Evolutionary conservation across 2,797 vertebrate species (phyloP), one percentile per base, ranked within the genome.

Genomic region (Lepus oiostolus): DNA sequence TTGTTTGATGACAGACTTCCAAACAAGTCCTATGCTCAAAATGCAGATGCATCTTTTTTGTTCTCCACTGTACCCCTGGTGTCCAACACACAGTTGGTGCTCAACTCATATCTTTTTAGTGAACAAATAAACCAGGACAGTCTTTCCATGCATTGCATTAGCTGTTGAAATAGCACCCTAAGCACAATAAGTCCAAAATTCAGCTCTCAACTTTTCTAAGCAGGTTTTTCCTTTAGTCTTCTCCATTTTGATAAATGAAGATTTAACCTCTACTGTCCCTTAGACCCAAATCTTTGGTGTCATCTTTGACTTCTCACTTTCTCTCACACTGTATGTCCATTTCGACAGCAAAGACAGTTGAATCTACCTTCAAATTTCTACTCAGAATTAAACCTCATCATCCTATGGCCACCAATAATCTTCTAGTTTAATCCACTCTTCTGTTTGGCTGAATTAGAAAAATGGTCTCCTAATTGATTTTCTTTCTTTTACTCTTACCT

Each of bases 81-180:
- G 5, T 71, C 30, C 70, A 76, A 16, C 3, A 60, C 14, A 68
- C 19, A 76, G 24, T 72, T 65, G n/a, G 16, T n/a, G 28, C 19
- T 84, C 6, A 68, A 58, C 0, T 38, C 47, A 32, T 82, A 70
- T 47, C 42, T 91, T 2, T 76, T 94, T 72, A 80, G 68, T 62
- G 42, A 74, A 87, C 86, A 38, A 88, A 88, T 62, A 42, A 85
- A 28, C 63, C 32, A 71, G 42, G 76, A 94, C 88, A 63, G 1
- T 74, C 50, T 93, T 82, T 0, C 9, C 84, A 4, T 52, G 1
- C 1, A 4, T 87, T 81, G 83, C 3, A 52, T 32, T 74, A 85
- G 6, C 32, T 63, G 7, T 84, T 30, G 71, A 60, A 60, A 13
- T 82, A 91, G 28, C 32, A 84, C 72, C 28, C 32, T 47, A 80